Percentiles rank a stretch among this genome's conserved stretches.
Conservation (phyloP, 2,797 vertebrate genomes). For the Taeniopygia guttata region DNA sequence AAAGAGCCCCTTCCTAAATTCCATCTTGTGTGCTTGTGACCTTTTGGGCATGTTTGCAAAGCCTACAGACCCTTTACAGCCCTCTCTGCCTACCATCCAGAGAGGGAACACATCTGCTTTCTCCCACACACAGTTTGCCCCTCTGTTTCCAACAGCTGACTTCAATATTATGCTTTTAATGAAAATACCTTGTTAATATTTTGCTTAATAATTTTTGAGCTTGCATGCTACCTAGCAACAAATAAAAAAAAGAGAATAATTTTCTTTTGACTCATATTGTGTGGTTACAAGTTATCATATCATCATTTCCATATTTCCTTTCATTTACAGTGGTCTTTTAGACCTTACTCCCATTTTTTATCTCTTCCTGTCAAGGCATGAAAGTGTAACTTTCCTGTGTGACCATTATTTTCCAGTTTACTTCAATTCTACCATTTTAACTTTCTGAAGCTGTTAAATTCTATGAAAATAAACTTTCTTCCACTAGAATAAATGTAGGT, state of each 20-base stretch:
- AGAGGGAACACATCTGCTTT: background rate
- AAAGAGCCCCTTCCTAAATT: background rate
- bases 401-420: background rate
- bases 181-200: background rate
- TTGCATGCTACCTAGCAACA: background rate
- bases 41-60: background rate
- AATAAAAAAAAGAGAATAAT: background rate
- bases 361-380: background rate
- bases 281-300: background rate
- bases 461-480: background rate
- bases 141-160: background rate
- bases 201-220: background rate
- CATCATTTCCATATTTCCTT: background rate
- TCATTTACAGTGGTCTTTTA: background rate
- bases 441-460: background rate
- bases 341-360: background rate
- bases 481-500: background rate
- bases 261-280: background rate
- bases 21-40: background rate
- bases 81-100: background rate
- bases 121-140: background rate
- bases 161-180: background rate
- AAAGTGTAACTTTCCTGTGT: background rate
- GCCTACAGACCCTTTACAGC: background rate
- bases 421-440: background rate